phyloP scores from a whole-genome alignment of 2,888 invertebrate species.

The Leptothorax acervorum region DNA sequence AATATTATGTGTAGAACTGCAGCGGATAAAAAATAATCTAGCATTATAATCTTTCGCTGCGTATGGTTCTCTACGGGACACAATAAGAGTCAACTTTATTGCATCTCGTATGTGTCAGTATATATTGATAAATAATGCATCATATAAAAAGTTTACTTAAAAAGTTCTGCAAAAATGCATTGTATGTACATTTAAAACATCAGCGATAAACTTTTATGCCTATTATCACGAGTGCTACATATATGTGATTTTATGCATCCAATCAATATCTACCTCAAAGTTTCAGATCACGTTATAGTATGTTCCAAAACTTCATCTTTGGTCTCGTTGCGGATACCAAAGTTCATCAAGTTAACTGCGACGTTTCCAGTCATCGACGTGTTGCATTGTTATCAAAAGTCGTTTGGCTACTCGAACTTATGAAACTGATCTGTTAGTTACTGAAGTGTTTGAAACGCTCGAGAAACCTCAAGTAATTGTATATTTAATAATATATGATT shows the following conservation, averaged over 20 bases:
- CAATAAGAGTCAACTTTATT: not conserved
- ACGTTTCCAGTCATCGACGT: not conserved
- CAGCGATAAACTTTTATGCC: not conserved
- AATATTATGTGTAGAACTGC: slow-evolving; percentile 4
- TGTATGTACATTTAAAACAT: not conserved
- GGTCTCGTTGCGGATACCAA: slow-evolving; percentile 12
- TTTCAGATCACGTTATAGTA: slow-evolving; percentile 4
- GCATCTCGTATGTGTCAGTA: not conserved
- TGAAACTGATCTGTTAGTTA: slow-evolving; percentile 36
- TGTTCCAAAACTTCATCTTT: slow-evolving; percentile 38
- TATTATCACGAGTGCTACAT: not conserved
- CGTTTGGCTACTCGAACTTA: slow-evolving; percentile 22
- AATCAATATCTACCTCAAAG: slow-evolving; percentile 24
- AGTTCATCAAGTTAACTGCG: slow-evolving; percentile 29
- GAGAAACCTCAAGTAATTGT: slow-evolving; percentile 16
- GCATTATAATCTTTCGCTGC: not conserved
- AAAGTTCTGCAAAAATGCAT: not conserved
- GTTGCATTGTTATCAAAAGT: slow-evolving; percentile 43
- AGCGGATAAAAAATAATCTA: slow-evolving; percentile 28
- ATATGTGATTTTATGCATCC: not conserved
- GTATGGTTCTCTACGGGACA: not conserved
- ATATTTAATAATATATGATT: slow-evolving; percentile 5
- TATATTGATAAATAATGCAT: not conserved
- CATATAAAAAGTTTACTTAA: not conserved
- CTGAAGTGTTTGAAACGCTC: not conserved